Conservation (phyloP, 2,113 vertebrate genomes). For the Mastomys coucha region DNA sequence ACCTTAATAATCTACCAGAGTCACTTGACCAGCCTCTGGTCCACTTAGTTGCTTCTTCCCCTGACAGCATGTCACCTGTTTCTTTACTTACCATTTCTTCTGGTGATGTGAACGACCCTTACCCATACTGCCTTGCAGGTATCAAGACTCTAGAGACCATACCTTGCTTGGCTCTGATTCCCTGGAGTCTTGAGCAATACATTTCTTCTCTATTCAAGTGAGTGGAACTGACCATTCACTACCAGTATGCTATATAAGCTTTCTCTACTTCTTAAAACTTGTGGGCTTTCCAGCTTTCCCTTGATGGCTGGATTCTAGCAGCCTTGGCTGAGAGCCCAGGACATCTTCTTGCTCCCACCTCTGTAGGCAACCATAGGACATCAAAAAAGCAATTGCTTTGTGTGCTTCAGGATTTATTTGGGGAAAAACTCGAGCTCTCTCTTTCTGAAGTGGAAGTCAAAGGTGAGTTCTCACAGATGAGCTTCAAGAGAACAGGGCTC, state of each 20-base stretch:
- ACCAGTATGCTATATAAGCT: neutral
- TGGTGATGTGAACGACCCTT: neutral
- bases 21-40: neutral
- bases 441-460: conserved; percentile 66
- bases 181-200: neutral
- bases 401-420: conserved; percentile 61
- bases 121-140: neutral
- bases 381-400: conserved; percentile 6
- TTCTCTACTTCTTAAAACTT: neutral
- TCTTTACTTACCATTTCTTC: neutral
- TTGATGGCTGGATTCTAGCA: conserved; percentile 7
- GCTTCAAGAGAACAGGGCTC: conserved; percentile 4
- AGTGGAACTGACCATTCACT: neutral
- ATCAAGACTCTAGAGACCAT: neutral
- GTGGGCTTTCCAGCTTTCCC: neutral
- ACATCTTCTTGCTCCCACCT: neutral
- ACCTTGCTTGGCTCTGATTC: neutral
- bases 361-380: neutral
- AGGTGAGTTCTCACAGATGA: conserved; percentile 40
- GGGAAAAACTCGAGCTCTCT: conserved; percentile 55
- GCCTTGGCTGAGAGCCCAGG: neutral
- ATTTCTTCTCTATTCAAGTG: neutral
- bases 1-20: neutral
- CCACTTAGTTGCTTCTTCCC: neutral
- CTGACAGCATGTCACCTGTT: fast-evolving